Evolutionary conservation across 2,113 vertebrate species (phyloP).

Genomic region (Thalassoma bifasciatum): DNA sequence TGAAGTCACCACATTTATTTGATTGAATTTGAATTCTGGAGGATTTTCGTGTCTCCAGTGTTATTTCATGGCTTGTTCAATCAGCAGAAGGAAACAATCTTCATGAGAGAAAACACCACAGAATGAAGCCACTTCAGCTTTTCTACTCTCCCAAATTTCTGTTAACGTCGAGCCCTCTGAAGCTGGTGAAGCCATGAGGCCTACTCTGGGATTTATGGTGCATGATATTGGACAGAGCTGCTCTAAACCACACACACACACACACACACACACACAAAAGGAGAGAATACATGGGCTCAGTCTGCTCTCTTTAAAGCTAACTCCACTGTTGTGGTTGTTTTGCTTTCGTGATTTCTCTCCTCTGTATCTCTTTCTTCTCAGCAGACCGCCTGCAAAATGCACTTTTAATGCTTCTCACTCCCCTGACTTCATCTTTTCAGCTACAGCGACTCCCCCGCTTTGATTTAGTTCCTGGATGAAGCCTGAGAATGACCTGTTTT

Average conservation of each 20-base stretch:
- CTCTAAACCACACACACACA: conserved; percentile 57
- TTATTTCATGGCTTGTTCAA: conserved; percentile 50
- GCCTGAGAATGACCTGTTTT: conserved; percentile 54
- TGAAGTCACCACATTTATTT: no score
- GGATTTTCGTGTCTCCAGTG: conserved; percentile 29
- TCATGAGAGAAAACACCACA: conserved; percentile 13
- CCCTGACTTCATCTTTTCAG: conserved; percentile 47
- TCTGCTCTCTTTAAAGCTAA: background rate
- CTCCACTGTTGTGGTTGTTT: conserved; percentile 65
- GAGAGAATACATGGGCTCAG: conserved; percentile 1
- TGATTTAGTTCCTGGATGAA: conserved; percentile 62
- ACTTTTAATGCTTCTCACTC: conserved; percentile 64
- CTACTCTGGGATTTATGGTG: conserved; percentile 57
- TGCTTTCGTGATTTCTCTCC: conserved; percentile 56
- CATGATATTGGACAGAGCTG: conserved; percentile 72
- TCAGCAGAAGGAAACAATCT: conserved; percentile 72
- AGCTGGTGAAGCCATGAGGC: conserved; percentile 19
- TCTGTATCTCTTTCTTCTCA: conserved; percentile 32
- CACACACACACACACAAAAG: conserved; percentile 31
- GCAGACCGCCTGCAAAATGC: conserved; percentile 36
- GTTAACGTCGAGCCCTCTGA: conserved; percentile 46
- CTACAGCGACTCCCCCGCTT: conserved; percentile 51
- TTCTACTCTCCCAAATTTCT: conserved; percentile 21
- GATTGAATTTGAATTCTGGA: background rate
- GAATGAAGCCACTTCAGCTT: conserved; percentile 34